Conservation (phyloP, 1,140 invertebrate genomes). For the Spodoptera frugiperda region DNA sequence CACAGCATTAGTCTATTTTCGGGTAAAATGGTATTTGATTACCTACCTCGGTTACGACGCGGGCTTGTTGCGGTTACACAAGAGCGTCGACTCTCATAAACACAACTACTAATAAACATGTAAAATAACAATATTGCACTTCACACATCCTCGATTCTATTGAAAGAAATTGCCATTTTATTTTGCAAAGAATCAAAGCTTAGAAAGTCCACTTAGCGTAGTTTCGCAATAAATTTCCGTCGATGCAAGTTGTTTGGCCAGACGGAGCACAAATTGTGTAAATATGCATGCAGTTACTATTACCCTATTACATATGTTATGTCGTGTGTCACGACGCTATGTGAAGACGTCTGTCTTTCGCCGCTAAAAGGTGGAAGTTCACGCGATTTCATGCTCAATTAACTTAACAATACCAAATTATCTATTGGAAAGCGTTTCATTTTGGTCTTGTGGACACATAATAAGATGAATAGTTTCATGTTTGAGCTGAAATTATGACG, state of each 20-base stretch:
- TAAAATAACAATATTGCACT: slow-evolving; percentile 37
- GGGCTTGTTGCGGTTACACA: slow-evolving; percentile 37
- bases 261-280: slow-evolving; percentile 27
- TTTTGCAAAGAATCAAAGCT: slow-evolving; percentile 18
- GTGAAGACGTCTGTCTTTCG: not conserved
- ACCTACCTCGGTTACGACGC: slow-evolving; percentile 5
- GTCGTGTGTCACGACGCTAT: not conserved
- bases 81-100: not conserved
- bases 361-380: slow-evolving; percentile 26
- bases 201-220: slow-evolving; percentile 23
- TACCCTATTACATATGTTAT: not conserved
- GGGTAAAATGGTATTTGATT: slow-evolving; percentile 38
- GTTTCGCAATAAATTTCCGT: slow-evolving; percentile 34
- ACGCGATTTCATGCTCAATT: slow-evolving; percentile 30
- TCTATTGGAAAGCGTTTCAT: slow-evolving; percentile 31
- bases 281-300: not conserved
- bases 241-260: slow-evolving; percentile 25
- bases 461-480: not conserved
- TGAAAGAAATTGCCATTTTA: slow-evolving; percentile 34
- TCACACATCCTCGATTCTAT: slow-evolving; percentile 16
- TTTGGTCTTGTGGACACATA: not conserved
- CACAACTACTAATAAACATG: slow-evolving; percentile 9
- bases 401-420: slow-evolving; percentile 22
- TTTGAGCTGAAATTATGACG: not conserved
- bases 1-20: slow-evolving; percentile 12